These are phyloP conservation scores for Epinephelus awoara DNA, from an alignment of 2,797 vertebrate genomes.

Conservation along the genomic window DNA sequence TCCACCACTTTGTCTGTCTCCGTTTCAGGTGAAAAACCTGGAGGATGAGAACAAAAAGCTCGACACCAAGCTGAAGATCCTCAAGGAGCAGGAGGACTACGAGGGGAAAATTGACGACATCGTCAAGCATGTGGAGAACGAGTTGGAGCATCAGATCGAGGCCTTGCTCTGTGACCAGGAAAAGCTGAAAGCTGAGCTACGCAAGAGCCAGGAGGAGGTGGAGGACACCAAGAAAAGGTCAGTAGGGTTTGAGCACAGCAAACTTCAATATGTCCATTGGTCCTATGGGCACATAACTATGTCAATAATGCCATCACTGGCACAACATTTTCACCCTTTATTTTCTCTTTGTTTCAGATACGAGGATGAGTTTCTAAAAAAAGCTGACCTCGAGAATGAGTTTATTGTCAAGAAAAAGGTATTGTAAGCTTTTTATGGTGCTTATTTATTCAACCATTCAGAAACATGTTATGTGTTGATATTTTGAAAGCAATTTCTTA, in stretches of 20 bases:
- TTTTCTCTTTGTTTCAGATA: slow-evolving; percentile 61
- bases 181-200: slow-evolving; percentile 78
- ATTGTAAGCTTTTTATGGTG: neutral
- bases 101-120: slow-evolving; percentile 77
- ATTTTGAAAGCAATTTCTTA: neutral
- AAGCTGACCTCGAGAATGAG: slow-evolving; percentile 65
- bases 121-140: slow-evolving; percentile 62
- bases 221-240: slow-evolving; percentile 79
- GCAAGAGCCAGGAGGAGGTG: slow-evolving; percentile 57
- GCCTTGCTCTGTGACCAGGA: slow-evolving; percentile 71
- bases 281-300: neutral
- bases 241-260: slow-evolving; percentile 1
- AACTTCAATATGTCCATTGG: neutral
- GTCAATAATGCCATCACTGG: neutral
- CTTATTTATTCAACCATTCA: neutral
- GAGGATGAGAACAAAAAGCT: slow-evolving; percentile 84
- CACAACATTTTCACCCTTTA: neutral
- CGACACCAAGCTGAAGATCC: slow-evolving; percentile 80
- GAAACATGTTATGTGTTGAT: neutral
- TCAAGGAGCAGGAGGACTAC: slow-evolving; percentile 81
- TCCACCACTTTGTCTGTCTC: neutral
- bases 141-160: slow-evolving; percentile 79
- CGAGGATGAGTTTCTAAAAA: slow-evolving; percentile 57
- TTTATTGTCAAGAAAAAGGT: slow-evolving; percentile 80
- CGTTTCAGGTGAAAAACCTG: slow-evolving; percentile 78